These are phyloP conservation scores for Gallinago media DNA, from an alignment of 2,113 vertebrate genomes.

Conservation along the genomic window DNA sequence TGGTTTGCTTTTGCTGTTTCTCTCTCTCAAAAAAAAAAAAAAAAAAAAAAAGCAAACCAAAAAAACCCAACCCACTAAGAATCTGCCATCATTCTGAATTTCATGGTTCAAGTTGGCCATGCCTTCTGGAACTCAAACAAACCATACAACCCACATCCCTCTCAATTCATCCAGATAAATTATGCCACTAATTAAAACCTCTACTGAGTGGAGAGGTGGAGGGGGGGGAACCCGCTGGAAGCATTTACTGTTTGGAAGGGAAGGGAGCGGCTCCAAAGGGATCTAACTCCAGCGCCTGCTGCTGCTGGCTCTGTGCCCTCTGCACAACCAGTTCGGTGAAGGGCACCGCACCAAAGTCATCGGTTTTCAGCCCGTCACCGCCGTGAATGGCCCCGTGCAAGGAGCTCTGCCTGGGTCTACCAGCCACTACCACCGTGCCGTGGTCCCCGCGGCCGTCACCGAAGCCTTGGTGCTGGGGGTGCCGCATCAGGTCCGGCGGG, in stretches of 20 bases:
- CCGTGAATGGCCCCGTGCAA: slow-evolving; percentile 72
- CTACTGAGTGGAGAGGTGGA: background rate
- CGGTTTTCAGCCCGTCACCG: slow-evolving; percentile 80
- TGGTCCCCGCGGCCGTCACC: slow-evolving; percentile 79
- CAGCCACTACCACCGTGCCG: slow-evolving; percentile 35
- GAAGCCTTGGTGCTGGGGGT: slow-evolving; percentile 82
- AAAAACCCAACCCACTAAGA: background rate
- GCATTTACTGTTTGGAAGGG: slow-evolving; percentile 90
- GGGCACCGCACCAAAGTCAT: slow-evolving; percentile 95
- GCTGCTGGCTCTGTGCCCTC: slow-evolving; percentile 71
- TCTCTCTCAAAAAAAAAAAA: background rate
- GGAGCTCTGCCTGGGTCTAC: slow-evolving; percentile 80
- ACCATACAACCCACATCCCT: background rate
- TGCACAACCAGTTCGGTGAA: slow-evolving; percentile 90
- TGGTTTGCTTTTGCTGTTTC: background rate
- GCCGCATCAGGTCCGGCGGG: slow-evolving; percentile 80
- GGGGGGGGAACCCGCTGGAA: background rate
- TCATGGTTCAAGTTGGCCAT: accelerated
- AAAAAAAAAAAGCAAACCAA: background rate
- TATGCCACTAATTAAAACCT: slow-evolving; percentile 15
- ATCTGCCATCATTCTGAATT: background rate
- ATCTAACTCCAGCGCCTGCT: slow-evolving; percentile 85
- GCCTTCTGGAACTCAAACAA: background rate
- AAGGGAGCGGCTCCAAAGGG: slow-evolving; percentile 98
- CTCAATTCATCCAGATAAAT: background rate